Conservation (phyloP, 2,888 invertebrate species). For the Patella pellucida region DNA sequence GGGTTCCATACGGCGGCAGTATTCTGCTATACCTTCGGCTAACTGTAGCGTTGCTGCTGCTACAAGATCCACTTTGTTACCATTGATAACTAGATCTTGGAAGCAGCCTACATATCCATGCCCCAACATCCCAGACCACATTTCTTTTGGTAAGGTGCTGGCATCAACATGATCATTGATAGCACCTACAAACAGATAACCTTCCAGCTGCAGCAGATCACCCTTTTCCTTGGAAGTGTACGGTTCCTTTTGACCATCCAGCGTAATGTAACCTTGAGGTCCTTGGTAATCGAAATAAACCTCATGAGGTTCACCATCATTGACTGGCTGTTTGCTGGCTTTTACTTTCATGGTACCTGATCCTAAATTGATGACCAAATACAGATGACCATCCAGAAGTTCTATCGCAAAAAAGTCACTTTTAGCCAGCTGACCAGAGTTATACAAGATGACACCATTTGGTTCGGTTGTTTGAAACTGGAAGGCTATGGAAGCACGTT, state of each 20-base stretch:
- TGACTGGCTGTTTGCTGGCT: conserved; percentile 82
- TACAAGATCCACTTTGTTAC: conserved; percentile 89
- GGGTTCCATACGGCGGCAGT: conserved; percentile 80
- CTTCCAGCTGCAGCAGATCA: conserved; percentile 86
- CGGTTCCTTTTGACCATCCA: conserved; percentile 77
- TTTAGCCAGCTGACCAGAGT: conserved; percentile 80
- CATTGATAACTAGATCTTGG: conserved; percentile 88
- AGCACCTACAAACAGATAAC: conserved; percentile 90
- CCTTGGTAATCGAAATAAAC: conserved; percentile 85
- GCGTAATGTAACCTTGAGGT: conserved; percentile 87
- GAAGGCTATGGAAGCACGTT: conserved; percentile 88
- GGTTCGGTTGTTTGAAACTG: conserved; percentile 96
- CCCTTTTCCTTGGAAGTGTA: conserved; percentile 80
- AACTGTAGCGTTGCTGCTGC: conserved; percentile 91
- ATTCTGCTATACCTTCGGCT: conserved; percentile 89
- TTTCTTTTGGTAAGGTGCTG: conserved; percentile 83
- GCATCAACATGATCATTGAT: conserved; percentile 76
- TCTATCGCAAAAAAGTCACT: conserved; percentile 93
- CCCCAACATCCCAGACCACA: conserved; percentile 91
- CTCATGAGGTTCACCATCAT: conserved; percentile 94
- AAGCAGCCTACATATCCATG: conserved; percentile 96
- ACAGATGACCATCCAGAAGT: conserved; percentile 92
- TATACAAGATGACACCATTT: conserved; percentile 93
- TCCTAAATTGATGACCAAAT: conserved; percentile 91
- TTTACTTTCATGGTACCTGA: conserved; percentile 83